Evolutionary conservation across 2,888 invertebrate species (phyloP).

Genomic region (Caenorhabditis sp.): DNA sequence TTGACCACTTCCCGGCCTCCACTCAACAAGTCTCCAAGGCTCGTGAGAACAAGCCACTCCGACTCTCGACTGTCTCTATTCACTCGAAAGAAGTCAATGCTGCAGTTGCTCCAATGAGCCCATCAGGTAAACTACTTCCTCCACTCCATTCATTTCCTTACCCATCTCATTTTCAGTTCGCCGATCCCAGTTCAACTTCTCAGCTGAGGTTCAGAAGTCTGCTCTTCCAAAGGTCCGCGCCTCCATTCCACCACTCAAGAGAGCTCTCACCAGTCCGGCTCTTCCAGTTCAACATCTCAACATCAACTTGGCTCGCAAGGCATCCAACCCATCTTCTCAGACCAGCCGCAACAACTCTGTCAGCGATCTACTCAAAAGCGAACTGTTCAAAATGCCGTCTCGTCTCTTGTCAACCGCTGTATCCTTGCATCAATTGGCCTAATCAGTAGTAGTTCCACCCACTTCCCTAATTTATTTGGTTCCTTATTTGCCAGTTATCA

Average conservation of each 20-base stretch:
- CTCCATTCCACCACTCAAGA: conserved; percentile 63
- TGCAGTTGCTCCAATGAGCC: conserved; percentile 58
- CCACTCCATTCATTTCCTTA: background rate
- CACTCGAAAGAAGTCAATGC: conserved; percentile 54
- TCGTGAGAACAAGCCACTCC: conserved; percentile 51
- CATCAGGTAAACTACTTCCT: conserved; percentile 55
- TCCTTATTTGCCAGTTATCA: conserved; percentile 16
- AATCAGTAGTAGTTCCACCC: conserved; percentile 21
- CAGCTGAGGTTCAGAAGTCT: conserved; percentile 22
- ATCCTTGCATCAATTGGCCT: conserved; percentile 60
- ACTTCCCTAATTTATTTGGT: conserved; percentile 29
- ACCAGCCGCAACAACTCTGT: conserved; percentile 58
- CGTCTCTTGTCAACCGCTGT: conserved; percentile 51
- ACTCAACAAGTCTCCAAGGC: conserved; percentile 43
- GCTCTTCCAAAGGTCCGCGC: conserved; percentile 51
- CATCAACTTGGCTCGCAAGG: conserved; percentile 47
- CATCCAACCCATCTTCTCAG: conserved; percentile 59
- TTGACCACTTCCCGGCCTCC: conserved; percentile 62
- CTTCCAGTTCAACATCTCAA: conserved; percentile 61
- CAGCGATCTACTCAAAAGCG: conserved; percentile 53
- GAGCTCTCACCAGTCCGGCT: conserved; percentile 63
- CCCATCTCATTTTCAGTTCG: conserved; percentile 48
- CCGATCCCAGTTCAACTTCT: conserved; percentile 59
- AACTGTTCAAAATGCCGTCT: conserved; percentile 55
- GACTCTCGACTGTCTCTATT: conserved; percentile 44